phyloP scores from a whole-genome alignment of 2,888 invertebrate species.

The Parnassius smintheus region DNA sequence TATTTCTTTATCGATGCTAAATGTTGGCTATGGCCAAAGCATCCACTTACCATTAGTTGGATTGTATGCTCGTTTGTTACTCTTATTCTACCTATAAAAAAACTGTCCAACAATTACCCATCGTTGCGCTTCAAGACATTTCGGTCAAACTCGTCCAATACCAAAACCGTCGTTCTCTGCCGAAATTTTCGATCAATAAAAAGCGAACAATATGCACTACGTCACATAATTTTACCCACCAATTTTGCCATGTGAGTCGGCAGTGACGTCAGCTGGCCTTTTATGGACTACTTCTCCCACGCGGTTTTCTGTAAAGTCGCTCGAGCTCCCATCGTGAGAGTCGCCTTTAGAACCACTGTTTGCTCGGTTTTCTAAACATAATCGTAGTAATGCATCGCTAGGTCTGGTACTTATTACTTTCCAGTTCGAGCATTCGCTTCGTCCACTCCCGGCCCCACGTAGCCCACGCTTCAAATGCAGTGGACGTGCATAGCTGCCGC shows the following conservation, averaged over 20 bases:
- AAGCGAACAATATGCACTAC: constrained; percentile 24
- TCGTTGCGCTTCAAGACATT: not conserved
- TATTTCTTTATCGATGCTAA: too few relatives aligned
- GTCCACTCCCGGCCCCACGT: not conserved
- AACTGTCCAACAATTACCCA: not conserved
- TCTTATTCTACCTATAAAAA: not conserved
- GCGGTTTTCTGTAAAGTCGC: constrained; percentile 33
- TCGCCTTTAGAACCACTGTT: constrained; percentile 35
- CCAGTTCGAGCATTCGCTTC: constrained; percentile 20
- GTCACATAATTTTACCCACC: constrained; percentile 31
- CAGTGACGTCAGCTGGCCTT: constrained; percentile 56
- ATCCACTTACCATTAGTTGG: too few relatives aligned
- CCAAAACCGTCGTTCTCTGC: constrained; percentile 6
- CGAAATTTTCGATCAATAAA: constrained; percentile 8
- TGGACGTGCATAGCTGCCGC: not conserved
- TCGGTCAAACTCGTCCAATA: not conserved
- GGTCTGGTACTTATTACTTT: constrained; percentile 31
- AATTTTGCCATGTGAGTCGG: constrained; percentile 33
- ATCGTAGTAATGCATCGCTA: not conserved
- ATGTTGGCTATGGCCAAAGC: too few relatives aligned
- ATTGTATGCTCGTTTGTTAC: too few relatives aligned
- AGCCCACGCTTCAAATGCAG: not conserved
- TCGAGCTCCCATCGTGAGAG: constrained; percentile 31
- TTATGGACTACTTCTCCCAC: constrained; percentile 50
- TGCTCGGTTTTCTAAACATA: constrained; percentile 39